Percentiles rank a stretch among this genome's conserved stretches.
Evolutionary conservation across 2,113 vertebrate species (phyloP).

Genomic region (Callipepla californica): DNA sequence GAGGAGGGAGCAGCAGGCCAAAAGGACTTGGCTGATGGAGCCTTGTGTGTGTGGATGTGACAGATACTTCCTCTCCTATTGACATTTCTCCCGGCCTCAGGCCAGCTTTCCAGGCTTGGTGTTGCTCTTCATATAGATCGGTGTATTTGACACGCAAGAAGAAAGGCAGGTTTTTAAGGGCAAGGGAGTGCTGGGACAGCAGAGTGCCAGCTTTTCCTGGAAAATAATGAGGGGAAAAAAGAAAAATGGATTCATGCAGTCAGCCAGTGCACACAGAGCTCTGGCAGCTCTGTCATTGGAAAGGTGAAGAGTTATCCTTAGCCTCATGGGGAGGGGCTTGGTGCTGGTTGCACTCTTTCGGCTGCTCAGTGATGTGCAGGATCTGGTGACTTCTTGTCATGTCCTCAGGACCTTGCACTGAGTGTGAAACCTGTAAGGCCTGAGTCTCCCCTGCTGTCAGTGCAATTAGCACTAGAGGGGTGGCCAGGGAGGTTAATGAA

Average conservation of each 20-base stretch:
- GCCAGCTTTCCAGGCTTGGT: slow-evolving; percentile 7
- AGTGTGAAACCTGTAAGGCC: not conserved
- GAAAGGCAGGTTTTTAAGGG: not conserved
- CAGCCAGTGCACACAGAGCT: not conserved
- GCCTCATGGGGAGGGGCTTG: not conserved
- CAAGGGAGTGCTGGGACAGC: not conserved
- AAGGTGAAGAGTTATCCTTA: not conserved
- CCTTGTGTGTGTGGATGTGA: not conserved
- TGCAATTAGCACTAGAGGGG: not conserved
- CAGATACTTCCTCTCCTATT: slow-evolving; percentile 38
- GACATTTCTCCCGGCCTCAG: not conserved
- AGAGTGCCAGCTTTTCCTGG: not conserved
- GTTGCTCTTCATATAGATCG: not conserved
- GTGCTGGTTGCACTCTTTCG: not conserved
- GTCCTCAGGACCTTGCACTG: not conserved
- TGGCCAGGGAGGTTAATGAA: not conserved
- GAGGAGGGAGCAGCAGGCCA: not conserved
- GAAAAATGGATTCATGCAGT: not conserved
- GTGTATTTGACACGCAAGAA: not conserved
- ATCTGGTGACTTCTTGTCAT: not conserved
- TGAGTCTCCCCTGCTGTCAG: not conserved
- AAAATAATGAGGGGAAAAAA: not conserved
- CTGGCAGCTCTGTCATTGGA: not conserved
- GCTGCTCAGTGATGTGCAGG: not conserved
- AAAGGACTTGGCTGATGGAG: not conserved